Base-by-base conservation (phyloP, 2,888 invertebrate species). In the Folsomia candida region DNA sequence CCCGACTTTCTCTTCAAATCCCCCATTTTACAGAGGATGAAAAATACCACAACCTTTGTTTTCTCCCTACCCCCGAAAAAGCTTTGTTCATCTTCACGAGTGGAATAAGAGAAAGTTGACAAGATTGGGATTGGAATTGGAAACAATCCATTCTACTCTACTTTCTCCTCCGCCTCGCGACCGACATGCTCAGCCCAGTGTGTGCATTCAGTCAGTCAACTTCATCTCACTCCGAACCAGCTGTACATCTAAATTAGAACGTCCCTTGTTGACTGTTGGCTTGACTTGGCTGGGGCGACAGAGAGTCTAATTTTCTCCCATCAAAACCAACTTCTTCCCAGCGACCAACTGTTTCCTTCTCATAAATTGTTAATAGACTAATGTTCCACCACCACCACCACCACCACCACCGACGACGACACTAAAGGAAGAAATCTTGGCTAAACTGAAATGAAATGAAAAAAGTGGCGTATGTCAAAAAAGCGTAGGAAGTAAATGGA, bases 121-220 rank as follows among this genome's bases (percentile, higher is more conserved):
- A 76, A 70, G 68, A 63, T 64, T 74, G 72, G 70, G 73, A 73
- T 73, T 76, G 72, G 70, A 76, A 73, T 73, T 76, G 76, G 73
- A 73, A 76, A 70, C 76, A 74, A 76, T 76, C 71, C 73, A 76
- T 76, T 71, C 68, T 62, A 71, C 71, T 60, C 51, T 51, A 61
- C 28, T 51, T 27, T 11, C 68, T 51, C 9, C 58, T 59, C 24
- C 37, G 26, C 25, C 9, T 47, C 18, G 47, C n/a, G 37, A 37
- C 4, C 37, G 37, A 37, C 63, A 29, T 59, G 63, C 20, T 37
- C 63, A 57, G 22, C 69, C 58, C 64, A 58, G 37, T 64, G 25
- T 60, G 24, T 60, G 11, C 24, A 26, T 60, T 25, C 25, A 60
- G 4, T 22, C 24, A 4, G 24, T 20, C 37, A 37, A 37, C 37